Evolutionary conservation across 2,888 invertebrate species (phyloP).

Genomic region (Spisula solida): DNA sequence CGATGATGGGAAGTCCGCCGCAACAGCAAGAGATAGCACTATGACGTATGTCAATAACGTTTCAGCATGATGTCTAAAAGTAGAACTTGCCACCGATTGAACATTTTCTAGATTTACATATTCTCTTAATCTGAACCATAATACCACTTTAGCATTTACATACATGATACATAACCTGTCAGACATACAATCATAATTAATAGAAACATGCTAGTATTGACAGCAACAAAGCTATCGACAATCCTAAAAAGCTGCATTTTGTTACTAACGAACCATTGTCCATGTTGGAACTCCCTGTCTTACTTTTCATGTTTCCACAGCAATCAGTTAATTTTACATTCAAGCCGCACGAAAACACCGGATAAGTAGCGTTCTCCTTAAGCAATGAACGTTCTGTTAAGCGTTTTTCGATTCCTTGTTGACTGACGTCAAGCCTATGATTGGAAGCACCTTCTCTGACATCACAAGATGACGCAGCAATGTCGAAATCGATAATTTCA

Average conservation of each 20-base stretch:
- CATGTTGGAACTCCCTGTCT: background rate
- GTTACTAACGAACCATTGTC: background rate
- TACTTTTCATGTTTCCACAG: background rate
- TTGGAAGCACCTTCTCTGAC: constrained; percentile 1
- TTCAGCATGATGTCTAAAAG: background rate
- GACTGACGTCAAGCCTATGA: constrained; percentile 14
- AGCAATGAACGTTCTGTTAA: constrained; percentile 22
- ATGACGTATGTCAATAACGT: no score
- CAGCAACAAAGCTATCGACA: background rate
- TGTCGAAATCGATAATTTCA: constrained; percentile 53
- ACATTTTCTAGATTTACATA: background rate
- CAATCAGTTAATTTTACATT: constrained; percentile 24
- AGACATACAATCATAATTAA: background rate
- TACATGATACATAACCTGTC: background rate
- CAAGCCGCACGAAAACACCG: constrained; percentile 31
- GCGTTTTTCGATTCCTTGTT: background rate
- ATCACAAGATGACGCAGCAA: constrained; percentile 31
- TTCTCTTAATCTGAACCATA: background rate
- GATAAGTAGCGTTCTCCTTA: constrained; percentile 42
- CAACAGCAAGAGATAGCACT: no score
- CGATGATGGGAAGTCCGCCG: no score
- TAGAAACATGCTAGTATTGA: background rate
- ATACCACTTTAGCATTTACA: background rate
- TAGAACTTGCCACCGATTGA: background rate
- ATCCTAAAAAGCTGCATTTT: background rate